These are phyloP conservation scores for Hirtodrosophila duncani DNA, from an alignment of 2,888 invertebrate genomes.

Conservation along the genomic window DNA sequence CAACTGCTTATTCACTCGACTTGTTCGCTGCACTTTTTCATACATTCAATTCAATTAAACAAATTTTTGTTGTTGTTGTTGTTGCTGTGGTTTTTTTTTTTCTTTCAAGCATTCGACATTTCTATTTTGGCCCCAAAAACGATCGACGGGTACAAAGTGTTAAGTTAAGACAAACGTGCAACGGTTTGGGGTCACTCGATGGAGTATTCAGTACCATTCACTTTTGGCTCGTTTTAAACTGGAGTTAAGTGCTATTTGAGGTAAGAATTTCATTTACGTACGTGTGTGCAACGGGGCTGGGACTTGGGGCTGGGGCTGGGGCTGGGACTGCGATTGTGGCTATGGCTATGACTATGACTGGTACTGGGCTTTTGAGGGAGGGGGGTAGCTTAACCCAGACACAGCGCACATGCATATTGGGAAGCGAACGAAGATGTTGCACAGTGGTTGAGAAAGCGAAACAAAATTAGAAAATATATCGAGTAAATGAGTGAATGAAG, in stretches of 20 bases:
- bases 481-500: too few species aligned
- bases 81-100: too few species aligned
- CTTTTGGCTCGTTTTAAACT: slow-evolving; percentile 72
- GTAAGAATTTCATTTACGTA: slow-evolving; percentile 71
- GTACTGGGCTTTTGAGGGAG: background rate
- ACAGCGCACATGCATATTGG: slow-evolving; percentile 59
- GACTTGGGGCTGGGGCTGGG: slow-evolving; percentile 14
- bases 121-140: slow-evolving; percentile 63
- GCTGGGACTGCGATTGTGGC: slow-evolving; percentile 9
- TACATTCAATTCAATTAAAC: slow-evolving; percentile 69
- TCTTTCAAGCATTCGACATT: slow-evolving; percentile 56
- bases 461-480: too few species aligned
- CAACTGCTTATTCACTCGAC: slow-evolving; percentile 29
- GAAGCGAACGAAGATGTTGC: slow-evolving; percentile 36
- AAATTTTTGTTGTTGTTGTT: slow-evolving; percentile 59
- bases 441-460: too few species aligned
- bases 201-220: slow-evolving; percentile 71
- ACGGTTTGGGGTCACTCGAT: slow-evolving; percentile 70
- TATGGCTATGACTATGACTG: slow-evolving; percentile 14
- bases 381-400: slow-evolving; percentile 36
- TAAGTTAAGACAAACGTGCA: slow-evolving; percentile 69
- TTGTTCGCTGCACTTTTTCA: slow-evolving; percentile 58
- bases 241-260: slow-evolving; percentile 72
- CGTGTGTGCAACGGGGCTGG: slow-evolving; percentile 48
- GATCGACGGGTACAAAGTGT: slow-evolving; percentile 54